Percentiles rank a stretch among this genome's conserved stretches.
These are phyloP conservation scores for Andricus grossulariae DNA, from an alignment of 1,140 invertebrate species.

Conservation along the genomic window DNA sequence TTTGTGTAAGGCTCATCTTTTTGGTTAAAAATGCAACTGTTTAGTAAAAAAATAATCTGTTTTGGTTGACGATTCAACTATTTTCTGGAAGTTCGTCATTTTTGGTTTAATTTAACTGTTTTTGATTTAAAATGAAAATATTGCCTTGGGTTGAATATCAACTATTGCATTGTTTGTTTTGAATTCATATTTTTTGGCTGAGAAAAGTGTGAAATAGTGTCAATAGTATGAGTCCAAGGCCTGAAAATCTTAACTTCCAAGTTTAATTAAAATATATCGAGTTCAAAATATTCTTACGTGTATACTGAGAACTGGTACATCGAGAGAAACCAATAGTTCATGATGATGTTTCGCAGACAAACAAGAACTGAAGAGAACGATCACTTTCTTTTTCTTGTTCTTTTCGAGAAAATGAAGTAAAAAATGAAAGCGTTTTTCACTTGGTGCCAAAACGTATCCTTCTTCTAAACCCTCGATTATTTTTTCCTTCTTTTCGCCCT, in stretches of 20 bases:
- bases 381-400: constrained; percentile 97
- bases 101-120: too few species aligned
- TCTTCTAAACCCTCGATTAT: constrained; percentile 97
- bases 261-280: too few species aligned
- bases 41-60: too few species aligned
- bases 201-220: neutral
- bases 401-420: constrained; percentile 99
- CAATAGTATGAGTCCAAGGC: too few species aligned
- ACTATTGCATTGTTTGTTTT: too few species aligned
- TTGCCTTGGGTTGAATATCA: too few species aligned
- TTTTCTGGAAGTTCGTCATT: too few species aligned
- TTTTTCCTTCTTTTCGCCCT: constrained; percentile 90
- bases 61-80: too few species aligned
- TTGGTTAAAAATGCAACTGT: too few species aligned
- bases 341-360: constrained; percentile 98
- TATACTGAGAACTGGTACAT: constrained; percentile 97
- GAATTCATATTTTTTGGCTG: too few species aligned
- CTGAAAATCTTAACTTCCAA: neutral
- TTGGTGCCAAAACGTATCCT: constrained; percentile 95
- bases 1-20: too few species aligned
- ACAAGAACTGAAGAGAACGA: constrained; percentile 99
- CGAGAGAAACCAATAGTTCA: constrained; percentile 98
- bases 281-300: constrained; percentile 85
- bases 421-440: constrained; percentile 95
- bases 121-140: too few species aligned